Evolutionary conservation across 1,140 invertebrate genomes (phyloP).

Genomic region (Dreissena rostriformis): DNA sequence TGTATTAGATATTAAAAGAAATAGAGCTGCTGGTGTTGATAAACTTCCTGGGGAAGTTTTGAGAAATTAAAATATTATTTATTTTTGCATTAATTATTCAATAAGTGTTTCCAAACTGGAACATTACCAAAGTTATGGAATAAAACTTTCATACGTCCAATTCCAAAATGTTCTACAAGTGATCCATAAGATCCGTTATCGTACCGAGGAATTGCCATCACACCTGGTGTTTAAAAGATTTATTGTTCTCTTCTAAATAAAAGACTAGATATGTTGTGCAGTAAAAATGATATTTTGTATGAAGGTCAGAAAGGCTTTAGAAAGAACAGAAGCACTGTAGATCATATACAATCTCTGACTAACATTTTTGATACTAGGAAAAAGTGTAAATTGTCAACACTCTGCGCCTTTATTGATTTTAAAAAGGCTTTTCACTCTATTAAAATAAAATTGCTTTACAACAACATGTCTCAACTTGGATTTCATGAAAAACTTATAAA

Average conservation of each 20-base stretch:
- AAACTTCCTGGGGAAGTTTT: constrained; percentile 1
- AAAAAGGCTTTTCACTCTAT: constrained; percentile 50
- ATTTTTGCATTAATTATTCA: constrained; percentile 2
- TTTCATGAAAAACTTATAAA: constrained; percentile 39
- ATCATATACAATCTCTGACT: constrained; percentile 10
- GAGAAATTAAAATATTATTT: neutral
- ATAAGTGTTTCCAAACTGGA: neutral
- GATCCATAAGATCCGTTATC: constrained; percentile 17
- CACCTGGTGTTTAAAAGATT: constrained; percentile 1
- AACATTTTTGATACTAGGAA: constrained; percentile 14
- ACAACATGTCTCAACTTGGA: constrained; percentile 24
- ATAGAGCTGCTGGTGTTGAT: constrained; percentile 20
- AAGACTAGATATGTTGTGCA: constrained; percentile 1
- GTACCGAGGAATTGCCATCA: constrained; percentile 6
- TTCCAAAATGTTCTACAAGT: constrained; percentile 4
- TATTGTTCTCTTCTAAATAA: constrained; percentile 10
- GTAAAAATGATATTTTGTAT: neutral
- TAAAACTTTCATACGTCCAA: constrained; percentile 14
- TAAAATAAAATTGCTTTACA: constrained; percentile 13
- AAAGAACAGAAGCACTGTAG: neutral
- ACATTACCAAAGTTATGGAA: neutral
- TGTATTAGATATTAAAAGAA: constrained; percentile 16
- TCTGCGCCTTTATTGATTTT: constrained; percentile 55
- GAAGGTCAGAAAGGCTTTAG: neutral
- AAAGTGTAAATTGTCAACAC: constrained; percentile 11